Evolutionary conservation across 2,797 vertebrate genomes (phyloP).

Genomic region (Emys orbicularis): DNA sequence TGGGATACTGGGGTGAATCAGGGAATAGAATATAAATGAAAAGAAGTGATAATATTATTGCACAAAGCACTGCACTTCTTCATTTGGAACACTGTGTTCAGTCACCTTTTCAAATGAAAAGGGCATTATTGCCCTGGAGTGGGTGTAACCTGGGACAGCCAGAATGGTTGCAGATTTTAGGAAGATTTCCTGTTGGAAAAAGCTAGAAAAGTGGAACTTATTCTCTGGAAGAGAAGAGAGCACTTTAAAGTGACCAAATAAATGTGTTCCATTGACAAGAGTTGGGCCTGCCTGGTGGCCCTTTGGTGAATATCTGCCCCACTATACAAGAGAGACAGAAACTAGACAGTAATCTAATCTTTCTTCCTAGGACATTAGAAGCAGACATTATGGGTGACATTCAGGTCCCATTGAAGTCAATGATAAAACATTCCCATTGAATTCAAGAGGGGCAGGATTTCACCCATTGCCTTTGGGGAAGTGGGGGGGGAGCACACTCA

Average conservation of each 20-base stretch:
- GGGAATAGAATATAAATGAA: conserved; percentile 26
- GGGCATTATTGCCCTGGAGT: not conserved
- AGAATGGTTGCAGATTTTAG: not conserved
- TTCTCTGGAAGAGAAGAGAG: not conserved
- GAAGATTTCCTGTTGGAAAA: not conserved
- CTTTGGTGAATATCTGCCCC: not conserved
- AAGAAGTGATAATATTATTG: conserved; percentile 11
- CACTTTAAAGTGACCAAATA: not conserved
- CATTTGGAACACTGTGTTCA: not conserved
- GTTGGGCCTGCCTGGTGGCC: rapidly evolving
- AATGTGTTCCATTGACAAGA: not conserved
- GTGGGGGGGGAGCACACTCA: not conserved
- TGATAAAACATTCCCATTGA: rapidly evolving
- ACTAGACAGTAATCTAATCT: not conserved
- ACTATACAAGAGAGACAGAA: not conserved
- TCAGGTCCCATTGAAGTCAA: not conserved
- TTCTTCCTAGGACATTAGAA: not conserved
- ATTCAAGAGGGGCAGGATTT: not conserved
- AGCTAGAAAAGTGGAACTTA: not conserved
- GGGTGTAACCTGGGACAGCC: not conserved
- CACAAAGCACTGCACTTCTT: not conserved
- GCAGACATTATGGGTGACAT: not conserved
- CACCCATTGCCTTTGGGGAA: rapidly evolving
- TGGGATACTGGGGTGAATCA: not conserved
- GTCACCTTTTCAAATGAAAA: conserved; percentile 7